phyloP scores from a whole-genome alignment of 1,140 invertebrate species.

The Plodia interpunctella region DNA sequence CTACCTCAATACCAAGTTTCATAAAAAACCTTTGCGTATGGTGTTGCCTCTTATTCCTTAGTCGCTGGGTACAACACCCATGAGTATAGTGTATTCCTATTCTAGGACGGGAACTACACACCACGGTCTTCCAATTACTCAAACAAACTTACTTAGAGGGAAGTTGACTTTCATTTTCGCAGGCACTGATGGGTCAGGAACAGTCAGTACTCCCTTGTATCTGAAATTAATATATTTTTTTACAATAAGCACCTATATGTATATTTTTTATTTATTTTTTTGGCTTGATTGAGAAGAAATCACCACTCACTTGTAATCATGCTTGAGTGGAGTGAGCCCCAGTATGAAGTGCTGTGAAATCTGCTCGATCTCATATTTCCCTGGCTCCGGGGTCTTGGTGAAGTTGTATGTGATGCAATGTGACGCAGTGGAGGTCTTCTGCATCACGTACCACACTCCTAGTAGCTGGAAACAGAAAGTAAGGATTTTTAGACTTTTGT shows the following conservation, averaged over 20 bases:
- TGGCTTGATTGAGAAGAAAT: too few relatives aligned
- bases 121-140: neutral
- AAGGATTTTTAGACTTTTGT: too few relatives aligned
- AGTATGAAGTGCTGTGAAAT: conserved; percentile 84
- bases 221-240: conserved; percentile 44
- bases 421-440: conserved; percentile 89
- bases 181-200: conserved; percentile 81
- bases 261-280: too few relatives aligned
- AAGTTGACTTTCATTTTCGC: conserved; percentile 86
- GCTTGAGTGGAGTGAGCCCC: conserved; percentile 83
- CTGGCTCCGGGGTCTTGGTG: conserved; percentile 81
- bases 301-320: conserved; percentile 80
- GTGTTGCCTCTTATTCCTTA: too few relatives aligned
- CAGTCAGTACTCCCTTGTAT: conserved; percentile 84
- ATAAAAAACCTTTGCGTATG: too few relatives aligned
- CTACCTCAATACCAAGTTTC: too few relatives aligned
- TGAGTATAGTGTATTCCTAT: too few relatives aligned
- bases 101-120: neutral
- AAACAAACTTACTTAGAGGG: conserved; percentile 85
- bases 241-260: too few relatives aligned
- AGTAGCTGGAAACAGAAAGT: conserved; percentile 81
- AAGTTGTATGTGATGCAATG: conserved; percentile 89
- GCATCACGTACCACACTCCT: conserved; percentile 89
- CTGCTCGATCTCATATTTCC: conserved; percentile 83
- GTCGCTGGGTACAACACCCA: too few relatives aligned